phyloP scores from a whole-genome alignment of 2,113 vertebrate genomes.

The Chelonoidis abingdonii region DNA sequence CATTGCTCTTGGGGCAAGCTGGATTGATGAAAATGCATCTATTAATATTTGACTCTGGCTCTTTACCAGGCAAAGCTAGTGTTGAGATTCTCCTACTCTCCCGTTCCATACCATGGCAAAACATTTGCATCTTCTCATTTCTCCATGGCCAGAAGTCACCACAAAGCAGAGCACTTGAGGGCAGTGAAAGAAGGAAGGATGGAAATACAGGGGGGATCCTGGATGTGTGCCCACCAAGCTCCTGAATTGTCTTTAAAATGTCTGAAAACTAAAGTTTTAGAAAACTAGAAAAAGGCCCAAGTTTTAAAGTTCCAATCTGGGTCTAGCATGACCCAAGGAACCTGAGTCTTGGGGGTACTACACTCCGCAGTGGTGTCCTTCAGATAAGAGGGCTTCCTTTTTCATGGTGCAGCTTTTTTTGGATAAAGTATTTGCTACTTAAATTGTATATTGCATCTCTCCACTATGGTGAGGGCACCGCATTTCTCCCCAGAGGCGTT shows the following conservation, averaged over 20 bases:
- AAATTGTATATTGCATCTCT: too few relatives aligned
- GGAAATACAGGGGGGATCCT: not conserved
- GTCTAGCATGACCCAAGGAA: not conserved
- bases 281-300: not conserved
- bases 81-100: too few relatives aligned
- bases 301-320: not conserved
- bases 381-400: not conserved
- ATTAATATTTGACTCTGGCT: too few relatives aligned
- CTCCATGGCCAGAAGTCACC: not conserved
- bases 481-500: not conserved
- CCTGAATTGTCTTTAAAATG: not conserved
- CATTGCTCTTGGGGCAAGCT: not conserved
- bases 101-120: not conserved
- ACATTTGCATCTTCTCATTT: not conserved
- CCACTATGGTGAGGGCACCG: not conserved
- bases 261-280: not conserved
- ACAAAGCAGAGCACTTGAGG: not conserved
- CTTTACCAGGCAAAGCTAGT: not conserved
- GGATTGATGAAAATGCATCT: not conserved
- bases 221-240: not conserved
- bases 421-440: not conserved
- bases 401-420: not conserved
- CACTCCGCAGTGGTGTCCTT: not conserved
- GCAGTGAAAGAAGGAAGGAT: not conserved
- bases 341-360: not conserved